Percentiles rank a stretch among this genome's conserved stretches.
phyloP scores from a whole-genome alignment of 1,140 invertebrate genomes.

The Cryptotermes secundus region DNA sequence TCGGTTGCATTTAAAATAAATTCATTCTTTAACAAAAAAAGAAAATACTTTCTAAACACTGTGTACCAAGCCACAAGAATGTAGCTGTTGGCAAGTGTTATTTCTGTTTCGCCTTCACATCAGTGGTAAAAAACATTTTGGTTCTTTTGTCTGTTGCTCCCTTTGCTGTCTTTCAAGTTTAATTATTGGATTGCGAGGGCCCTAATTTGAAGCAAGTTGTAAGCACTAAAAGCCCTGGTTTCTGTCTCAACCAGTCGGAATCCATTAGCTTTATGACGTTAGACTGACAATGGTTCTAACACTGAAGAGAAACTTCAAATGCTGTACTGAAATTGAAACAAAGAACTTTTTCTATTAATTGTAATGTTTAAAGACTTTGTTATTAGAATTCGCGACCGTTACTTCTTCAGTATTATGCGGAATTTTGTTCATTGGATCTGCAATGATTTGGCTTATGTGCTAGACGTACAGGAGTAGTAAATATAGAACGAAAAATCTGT shows the following conservation, averaged over 20 bases:
- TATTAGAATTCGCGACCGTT: too few relatives aligned
- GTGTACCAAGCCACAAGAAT: background rate
- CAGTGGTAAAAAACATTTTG: background rate
- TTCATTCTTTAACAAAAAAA: too few relatives aligned
- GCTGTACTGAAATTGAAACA: background rate
- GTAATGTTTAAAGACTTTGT: too few relatives aligned
- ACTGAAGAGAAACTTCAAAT: background rate
- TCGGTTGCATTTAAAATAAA: too few relatives aligned
- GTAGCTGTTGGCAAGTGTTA: background rate
- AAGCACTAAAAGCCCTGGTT: background rate
- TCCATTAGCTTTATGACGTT: background rate
- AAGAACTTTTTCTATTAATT: background rate
- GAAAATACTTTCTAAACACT: background rate
- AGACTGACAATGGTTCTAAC: background rate
- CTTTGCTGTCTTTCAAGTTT: background rate
- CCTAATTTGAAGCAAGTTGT: conserved; percentile 16
- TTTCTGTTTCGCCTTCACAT: background rate
- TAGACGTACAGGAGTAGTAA: too few relatives aligned
- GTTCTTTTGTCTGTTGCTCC: background rate
- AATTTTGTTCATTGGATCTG: too few relatives aligned
- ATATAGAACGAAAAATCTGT: too few relatives aligned
- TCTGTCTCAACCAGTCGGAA: background rate
- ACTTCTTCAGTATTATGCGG: too few relatives aligned
- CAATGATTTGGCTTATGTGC: too few relatives aligned
- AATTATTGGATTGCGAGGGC: background rate